Base-by-base conservation (phyloP, 2,888 invertebrate genomes). In the Synanthedon vespiformis region DNA sequence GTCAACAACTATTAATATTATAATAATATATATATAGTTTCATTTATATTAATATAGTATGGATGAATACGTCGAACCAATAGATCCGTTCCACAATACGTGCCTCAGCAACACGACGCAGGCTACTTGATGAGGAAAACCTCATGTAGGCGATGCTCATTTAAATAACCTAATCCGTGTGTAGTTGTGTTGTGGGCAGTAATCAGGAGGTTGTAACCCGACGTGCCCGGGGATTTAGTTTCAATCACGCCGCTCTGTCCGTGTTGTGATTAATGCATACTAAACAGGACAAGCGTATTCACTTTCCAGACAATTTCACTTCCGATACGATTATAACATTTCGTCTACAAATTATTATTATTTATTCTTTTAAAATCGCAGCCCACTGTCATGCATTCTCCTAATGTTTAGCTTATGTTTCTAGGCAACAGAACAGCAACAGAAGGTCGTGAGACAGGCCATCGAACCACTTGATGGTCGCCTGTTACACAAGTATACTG, bases 181-280 rank as follows among this genome's bases (percentile, higher is more conserved):
- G 70, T 70, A 70, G 65, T 65, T 62, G 61, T 60, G 64, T 61
- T 63, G 70, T 61, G 72, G 73, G 59, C 74, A 70, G 80, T 77
- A 82, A 82, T 83, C 83, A 82, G 80, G 70, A 68, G 74, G 61
- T 66, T 70, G 72, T 68, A 64, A 64, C 72, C 67, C 50, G 50
- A n/a, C 16, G 67, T 74, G 27, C 74, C 76, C 66, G 61, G 75
- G 83, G 85, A 83, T 85, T 83, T 78, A 79, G 79, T 84, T 84
- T 84, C 85, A 86, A 85, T 86, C 85, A 84, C 71, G 80, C 62
- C 59, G 70, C 67, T 71, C 72, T 68, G 63, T 72, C 68, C 70
- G 18, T 12, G 73, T 67, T 68, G 68, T 83, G 80, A 85, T 85
- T 84, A 84, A 86, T 86, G 85, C 84, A 85, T 85, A 85, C 84